A percentile compares a stretch with the other conserved stretches of the same genome.
Evolutionary conservation across 2,888 invertebrate genomes (phyloP).

Genomic region (Ectobius pallidus): DNA sequence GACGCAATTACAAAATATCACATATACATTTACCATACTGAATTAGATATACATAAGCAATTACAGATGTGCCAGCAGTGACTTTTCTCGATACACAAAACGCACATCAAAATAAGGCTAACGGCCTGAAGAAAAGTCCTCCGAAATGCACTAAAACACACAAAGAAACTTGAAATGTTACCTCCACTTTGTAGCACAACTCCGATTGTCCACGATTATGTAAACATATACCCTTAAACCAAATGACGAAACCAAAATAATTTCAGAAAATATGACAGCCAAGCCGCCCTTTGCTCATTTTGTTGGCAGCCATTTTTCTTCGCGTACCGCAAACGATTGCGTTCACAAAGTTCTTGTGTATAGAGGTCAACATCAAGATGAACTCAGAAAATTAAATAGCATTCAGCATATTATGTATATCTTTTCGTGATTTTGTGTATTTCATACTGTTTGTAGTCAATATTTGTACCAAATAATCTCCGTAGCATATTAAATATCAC

Average conservation of each 20-base stretch:
- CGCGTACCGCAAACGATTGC: conserved; percentile 40
- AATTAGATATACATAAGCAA: no score
- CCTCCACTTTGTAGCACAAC: background rate
- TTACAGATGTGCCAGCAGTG: no score
- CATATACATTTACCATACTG: no score
- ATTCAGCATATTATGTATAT: no score
- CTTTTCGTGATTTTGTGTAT: no score
- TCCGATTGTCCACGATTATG: conserved; percentile 18
- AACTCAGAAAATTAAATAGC: no score
- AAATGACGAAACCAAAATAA: conserved; percentile 26
- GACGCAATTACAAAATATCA: no score
- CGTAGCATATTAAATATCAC: no score
- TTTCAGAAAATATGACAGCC: conserved; percentile 30
- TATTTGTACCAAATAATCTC: no score
- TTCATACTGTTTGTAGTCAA: no score
- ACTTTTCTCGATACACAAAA: background rate
- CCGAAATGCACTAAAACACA: background rate
- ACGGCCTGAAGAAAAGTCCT: background rate
- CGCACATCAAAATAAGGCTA: conserved; percentile 24
- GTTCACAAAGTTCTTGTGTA: conserved; percentile 7
- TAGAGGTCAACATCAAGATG: no score
- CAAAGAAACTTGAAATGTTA: conserved; percentile 1
- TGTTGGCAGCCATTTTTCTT: conserved; percentile 39
- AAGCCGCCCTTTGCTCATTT: conserved; percentile 26
- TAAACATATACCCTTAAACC: conserved; percentile 11